phyloP scores from a whole-genome alignment of 2,888 invertebrate genomes.

The Aricia artaxerxes region DNA sequence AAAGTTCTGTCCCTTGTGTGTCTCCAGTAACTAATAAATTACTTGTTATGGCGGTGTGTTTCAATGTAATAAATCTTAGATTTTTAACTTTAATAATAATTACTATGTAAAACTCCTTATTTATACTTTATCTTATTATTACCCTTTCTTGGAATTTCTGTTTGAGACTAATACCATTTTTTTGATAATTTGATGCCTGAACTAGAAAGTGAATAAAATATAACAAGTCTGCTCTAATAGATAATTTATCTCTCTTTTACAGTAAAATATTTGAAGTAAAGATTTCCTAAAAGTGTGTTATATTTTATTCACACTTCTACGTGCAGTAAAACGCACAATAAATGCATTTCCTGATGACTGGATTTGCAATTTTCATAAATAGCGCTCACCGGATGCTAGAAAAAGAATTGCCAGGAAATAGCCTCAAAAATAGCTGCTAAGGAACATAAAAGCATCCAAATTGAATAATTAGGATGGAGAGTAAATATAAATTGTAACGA shows the following conservation, averaged over 20 bases:
- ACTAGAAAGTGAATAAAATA: background rate
- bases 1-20: constrained; percentile 14
- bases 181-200: no score
- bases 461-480: constrained; percentile 8
- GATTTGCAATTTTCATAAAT: background rate
- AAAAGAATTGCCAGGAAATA: background rate
- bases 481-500: constrained; percentile 21
- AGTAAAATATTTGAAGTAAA: background rate
- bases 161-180: no score
- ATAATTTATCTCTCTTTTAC: background rate
- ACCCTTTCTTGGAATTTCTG: no score
- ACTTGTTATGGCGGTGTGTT: background rate
- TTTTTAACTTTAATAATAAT: background rate
- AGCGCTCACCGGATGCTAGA: background rate
- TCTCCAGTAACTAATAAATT: constrained; percentile 13
- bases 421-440: background rate
- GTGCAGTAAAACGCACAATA: background rate
- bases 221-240: background rate
- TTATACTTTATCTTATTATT: no score
- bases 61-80: background rate
- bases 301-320: background rate
- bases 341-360: background rate
- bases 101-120: no score
- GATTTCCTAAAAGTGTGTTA: background rate
- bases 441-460: background rate